Base-by-base conservation (phyloP, 1,140 invertebrate species). In the Apolygus lucorum region DNA sequence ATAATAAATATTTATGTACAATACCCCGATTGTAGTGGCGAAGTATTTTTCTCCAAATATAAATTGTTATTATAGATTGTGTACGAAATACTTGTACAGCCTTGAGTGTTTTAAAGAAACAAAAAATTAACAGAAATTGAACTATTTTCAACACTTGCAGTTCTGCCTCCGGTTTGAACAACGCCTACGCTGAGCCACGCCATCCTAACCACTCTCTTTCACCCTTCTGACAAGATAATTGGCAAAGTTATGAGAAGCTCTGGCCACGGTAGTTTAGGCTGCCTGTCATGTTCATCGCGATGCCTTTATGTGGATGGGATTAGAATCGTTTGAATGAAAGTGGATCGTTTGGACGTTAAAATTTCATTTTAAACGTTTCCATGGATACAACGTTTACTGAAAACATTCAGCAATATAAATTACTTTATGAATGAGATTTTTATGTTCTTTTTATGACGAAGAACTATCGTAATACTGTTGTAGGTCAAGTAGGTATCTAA, bases 191-290 rank as follows among this genome's bases (percentile, higher is more conserved):
- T n/a, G n/a, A n/a, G n/a, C n/a, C n/a, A n/a, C 54, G 4, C 22
- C 54, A 4, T 22, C 22, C 64, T 28, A 8, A 62, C 62, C 26
- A 26, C 21, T 34, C 64, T 34, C 64, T 29, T 27, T 27, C 63
- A 28, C 24, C 64, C 64, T 25, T 64, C 64, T 66, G 64, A 66
- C 64, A 66, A 66, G 64, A 66, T 66, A 66, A 66, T 66, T 66
- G 64, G 64, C 64, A 66, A 66, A 66, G 64, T 66, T 66, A 66
- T 66, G 64, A 25, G 64, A 42, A 28, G 27, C 8, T 11, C 17
- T 8, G 34, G 34, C 34, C 8, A 17, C 8, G 34, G 17, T 8
- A 17, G 34, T 49, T 49, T 59, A 4, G 54, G 22, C 2, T 8
- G 34, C 34, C 54, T 59, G 54, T 21, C 54, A 59, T 24, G 54